A percentile compares a stretch with the other conserved stretches of the same genome.
These are phyloP conservation scores for Crax fasciolata DNA, from an alignment of 2,797 vertebrate genomes.

Conservation along the genomic window DNA sequence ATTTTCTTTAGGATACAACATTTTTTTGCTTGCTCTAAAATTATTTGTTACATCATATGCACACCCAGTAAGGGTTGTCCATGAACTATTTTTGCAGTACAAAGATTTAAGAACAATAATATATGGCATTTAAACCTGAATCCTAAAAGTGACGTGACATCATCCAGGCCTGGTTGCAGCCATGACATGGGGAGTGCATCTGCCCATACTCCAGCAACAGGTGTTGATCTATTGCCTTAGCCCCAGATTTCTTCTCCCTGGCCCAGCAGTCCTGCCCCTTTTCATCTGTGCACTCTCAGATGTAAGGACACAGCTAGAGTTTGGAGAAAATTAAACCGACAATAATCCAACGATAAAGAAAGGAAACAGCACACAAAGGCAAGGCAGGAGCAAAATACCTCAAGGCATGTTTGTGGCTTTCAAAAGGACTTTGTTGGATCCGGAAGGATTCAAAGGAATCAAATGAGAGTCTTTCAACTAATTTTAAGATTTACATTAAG, in stretches of 20 bases:
- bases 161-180: background rate
- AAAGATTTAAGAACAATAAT: background rate
- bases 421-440: background rate
- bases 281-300: no score
- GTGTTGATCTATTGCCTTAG: no score
- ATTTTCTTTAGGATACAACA: background rate
- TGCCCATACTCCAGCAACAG: no score
- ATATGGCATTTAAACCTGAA: background rate
- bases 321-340: background rate
- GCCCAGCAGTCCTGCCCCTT: no score
- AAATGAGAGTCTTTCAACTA: background rate
- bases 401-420: background rate
- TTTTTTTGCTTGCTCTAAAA: background rate
- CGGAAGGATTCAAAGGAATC: background rate
- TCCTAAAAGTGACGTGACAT: background rate
- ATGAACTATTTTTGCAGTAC: background rate
- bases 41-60: no score
- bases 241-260: no score
- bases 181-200: background rate
- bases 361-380: background rate
- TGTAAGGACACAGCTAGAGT: background rate
- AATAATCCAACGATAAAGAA: no score
- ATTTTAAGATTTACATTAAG: background rate
- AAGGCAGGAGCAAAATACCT: background rate
- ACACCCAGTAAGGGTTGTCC: no score